A percentile compares a stretch with the other conserved stretches of the same genome.
Evolutionary conservation across 2,113 vertebrate genomes (phyloP).

Genomic region (Dicentrarchus labrax): DNA sequence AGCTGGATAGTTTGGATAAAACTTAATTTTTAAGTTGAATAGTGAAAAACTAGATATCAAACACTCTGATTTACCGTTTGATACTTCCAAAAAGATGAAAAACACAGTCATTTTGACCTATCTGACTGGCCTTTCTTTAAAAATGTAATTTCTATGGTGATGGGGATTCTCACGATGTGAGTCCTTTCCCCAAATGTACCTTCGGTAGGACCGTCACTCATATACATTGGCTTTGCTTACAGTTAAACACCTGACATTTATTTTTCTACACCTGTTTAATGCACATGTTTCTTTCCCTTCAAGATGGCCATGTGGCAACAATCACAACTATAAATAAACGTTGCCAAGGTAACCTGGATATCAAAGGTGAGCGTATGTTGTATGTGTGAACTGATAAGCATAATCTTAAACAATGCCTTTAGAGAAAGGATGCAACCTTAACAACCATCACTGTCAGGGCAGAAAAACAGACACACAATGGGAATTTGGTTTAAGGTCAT

Average conservation of each 20-base stretch:
- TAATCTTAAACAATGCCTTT: slow-evolving; percentile 7
- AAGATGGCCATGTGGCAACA: neutral
- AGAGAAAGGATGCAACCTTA: neutral
- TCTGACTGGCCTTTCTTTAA: neutral
- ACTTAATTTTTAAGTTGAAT: neutral
- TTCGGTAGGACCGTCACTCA: neutral
- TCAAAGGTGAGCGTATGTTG: slow-evolving; percentile 3
- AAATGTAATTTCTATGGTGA: neutral
- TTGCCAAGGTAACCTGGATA: slow-evolving; percentile 41
- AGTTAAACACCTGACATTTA: neutral
- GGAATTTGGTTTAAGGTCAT: slow-evolving; percentile 26
- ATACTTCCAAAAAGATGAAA: neutral
- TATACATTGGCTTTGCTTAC: neutral
- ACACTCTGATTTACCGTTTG: neutral
- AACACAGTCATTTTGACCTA: neutral
- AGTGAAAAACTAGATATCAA: neutral
- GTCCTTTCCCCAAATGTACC: neutral
- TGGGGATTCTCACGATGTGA: neutral
- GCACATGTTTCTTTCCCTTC: neutral
- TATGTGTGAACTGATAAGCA: slow-evolving; percentile 19
- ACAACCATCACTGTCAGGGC: neutral
- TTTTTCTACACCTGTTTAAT: neutral
- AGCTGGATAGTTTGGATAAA: neutral
- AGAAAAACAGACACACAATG: neutral
- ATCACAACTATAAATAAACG: slow-evolving; percentile 40